Evolutionary conservation across 2,113 vertebrate genomes (phyloP), one percentile per base, ranked within the genome.

Genomic region (Mastomys coucha): DNA sequence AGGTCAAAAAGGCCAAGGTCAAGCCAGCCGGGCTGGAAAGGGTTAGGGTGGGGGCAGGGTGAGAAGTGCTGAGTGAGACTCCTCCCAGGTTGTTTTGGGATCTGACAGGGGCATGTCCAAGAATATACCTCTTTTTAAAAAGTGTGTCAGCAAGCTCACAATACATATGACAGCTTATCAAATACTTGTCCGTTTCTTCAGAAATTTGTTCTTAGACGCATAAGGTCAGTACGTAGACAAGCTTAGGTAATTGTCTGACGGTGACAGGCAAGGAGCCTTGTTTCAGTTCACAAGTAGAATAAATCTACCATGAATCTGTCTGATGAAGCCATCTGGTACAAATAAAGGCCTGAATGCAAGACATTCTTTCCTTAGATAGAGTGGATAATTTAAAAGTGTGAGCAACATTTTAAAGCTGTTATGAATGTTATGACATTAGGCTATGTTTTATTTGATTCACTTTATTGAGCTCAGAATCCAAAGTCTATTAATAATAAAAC

Each of bases 121-220:
- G 76, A 67, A 22, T 82, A 91, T 20, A 92, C 28, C 28, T 97
- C 76, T 67, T 58, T 95, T 96, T 14, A 45, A n/a, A 92, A 91
- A 94, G 31, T 77, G 24, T 91, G 93, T 93, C 73, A 95, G 90
- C 60, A 97, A 93, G 53, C 86, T 81, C 81, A 91, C 16, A 81
- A 92, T 67, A 84, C 94, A 85, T 86, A 75, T 93, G 95, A 93
- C 65, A 95, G 76, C 85, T 95, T 85, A 95, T 93, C 95, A 96
- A 97, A 97, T 92, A 82, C 39, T 91, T 81, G 69, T 91, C 93
- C 63, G 78, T 97, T 97, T 97, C 80, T 93, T 96, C 56, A 93
- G 85, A 97, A 96, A 91, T 97, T 94, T 96, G 84, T 94, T 96
- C 93, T 96, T 93, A 95, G 24, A 94, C 63, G 93, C 85, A 92